Base-by-base conservation (phyloP, 37 sponge, comb jelly and placozoan genomes). In the Geodia barretti region DNA sequence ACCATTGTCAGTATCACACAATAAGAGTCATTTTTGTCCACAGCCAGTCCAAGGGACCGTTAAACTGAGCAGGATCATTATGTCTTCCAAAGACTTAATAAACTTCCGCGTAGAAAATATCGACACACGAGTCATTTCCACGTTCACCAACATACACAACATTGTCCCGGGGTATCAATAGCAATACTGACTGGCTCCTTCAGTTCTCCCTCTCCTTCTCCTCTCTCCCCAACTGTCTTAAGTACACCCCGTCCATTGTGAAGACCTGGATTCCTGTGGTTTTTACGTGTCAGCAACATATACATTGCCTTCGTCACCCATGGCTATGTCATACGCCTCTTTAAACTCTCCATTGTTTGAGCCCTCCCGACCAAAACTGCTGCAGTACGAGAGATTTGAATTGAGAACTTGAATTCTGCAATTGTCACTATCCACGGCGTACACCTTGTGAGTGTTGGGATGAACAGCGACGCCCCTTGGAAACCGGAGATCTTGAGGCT, bases 261-360 rank as follows among this genome's bases (percentile, higher is more conserved):
- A 36, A 72, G 35, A 33, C 7, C 28, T 40, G 9, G 14, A 40
- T 25, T n/a, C 14, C 14, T 14, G 28, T 9, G 28, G 73, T 11
- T 72, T 29, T n/a, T 24, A 20, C 7, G 19, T 39, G n/a, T 72
- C 73, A 29, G 35, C 73, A 17, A 72, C 37, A 72, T 72, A 72
- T 59, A 59, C 17, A 20, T 20, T 17, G 20, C 20, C 20, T 17
- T 59, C 20, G 20, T 59, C 20, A n/a, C n/a, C n/a, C n/a, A n/a
- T n/a, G 28, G n/a, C 67, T 24, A 25, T 65, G 19, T 65, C 26
- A 76, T 34, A n/a, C n/a, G n/a, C n/a, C n/a, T n/a, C n/a, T n/a
- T n/a, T n/a, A n/a, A n/a, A n/a, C n/a, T n/a, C n/a, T n/a, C n/a
- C n/a, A n/a, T n/a, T n/a, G n/a, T n/a, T n/a, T n/a, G n/a, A n/a